Evolutionary conservation across 1,140 invertebrate genomes (phyloP).

Genomic region (Drosophila insularis): DNA sequence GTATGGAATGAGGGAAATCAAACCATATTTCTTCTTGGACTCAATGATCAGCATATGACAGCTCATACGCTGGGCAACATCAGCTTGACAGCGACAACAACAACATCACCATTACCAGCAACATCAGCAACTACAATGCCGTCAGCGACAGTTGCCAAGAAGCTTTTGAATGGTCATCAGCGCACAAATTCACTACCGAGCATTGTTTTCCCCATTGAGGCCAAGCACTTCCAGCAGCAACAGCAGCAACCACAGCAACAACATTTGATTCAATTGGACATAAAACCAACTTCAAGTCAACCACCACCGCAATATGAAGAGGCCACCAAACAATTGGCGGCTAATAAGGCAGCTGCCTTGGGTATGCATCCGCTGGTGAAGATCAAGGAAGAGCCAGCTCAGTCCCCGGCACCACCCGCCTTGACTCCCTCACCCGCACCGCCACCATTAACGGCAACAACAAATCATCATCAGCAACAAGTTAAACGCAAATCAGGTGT

Average conservation of each 20-base stretch:
- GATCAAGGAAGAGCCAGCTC: conserved; percentile 72
- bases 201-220: conserved; percentile 76
- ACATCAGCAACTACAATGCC: conserved; percentile 18
- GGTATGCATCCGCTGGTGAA: conserved; percentile 59
- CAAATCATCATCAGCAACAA: conserved; percentile 25
- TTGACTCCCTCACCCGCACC: conserved; percentile 11
- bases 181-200: conserved; percentile 76
- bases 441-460: conserved; percentile 20
- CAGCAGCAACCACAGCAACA: conserved; percentile 59
- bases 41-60: conserved; percentile 80
- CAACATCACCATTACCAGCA: conserved; percentile 49
- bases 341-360: conserved; percentile 69
- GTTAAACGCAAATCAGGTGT: conserved; percentile 82
- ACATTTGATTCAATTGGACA: conserved; percentile 81
- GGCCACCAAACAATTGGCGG: conserved; percentile 85
- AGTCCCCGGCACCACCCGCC: conserved; percentile 29
- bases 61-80: conserved; percentile 77
- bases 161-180: conserved; percentile 77
- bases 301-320: conserved; percentile 88
- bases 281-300: conserved; percentile 70
- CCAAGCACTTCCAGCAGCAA: conserved; percentile 62
- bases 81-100: conserved; percentile 68
- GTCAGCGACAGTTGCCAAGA: conserved; percentile 51
- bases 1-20: conserved; percentile 82
- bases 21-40: conserved; percentile 77